A percentile compares a stretch with the other conserved stretches of the same genome.
Evolutionary conservation across 2,113 vertebrate genomes (phyloP).

Genomic region (Conger conger): DNA sequence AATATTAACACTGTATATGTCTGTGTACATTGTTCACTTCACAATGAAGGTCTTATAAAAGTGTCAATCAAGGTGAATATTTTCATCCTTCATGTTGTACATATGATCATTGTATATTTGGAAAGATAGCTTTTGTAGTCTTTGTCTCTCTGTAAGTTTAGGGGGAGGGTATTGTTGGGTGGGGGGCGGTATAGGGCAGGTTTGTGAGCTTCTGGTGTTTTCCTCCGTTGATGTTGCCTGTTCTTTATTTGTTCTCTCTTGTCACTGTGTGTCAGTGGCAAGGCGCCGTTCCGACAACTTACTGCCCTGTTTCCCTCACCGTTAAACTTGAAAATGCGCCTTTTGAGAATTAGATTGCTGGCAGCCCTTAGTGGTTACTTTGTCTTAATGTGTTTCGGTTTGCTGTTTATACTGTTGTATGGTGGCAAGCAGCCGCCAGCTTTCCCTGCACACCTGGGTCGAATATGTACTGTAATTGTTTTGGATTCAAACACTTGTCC

Average conservation of each 20-base stretch:
- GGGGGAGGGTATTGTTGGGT: not conserved
- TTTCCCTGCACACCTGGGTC: too few species aligned
- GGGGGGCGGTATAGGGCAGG: not conserved
- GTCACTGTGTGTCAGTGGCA: not conserved
- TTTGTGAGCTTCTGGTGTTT: not conserved
- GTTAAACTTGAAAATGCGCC: not conserved
- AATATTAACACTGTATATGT: conserved; percentile 90
- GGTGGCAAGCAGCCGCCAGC: conserved; percentile 22
- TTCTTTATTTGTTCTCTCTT: conserved; percentile 9
- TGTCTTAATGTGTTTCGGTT: conserved; percentile 8
- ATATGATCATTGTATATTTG: conserved; percentile 80
- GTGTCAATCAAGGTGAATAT: conserved; percentile 77
- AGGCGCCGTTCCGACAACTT: not conserved
- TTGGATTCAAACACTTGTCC: too few species aligned
- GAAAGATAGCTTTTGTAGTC: conserved; percentile 74
- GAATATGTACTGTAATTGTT: too few species aligned
- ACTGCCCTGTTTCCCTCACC: not conserved
- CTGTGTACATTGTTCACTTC: conserved; percentile 90
- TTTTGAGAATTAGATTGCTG: not conserved
- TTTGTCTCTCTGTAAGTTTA: conserved; percentile 36
- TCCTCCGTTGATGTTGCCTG: not conserved
- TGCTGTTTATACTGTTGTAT: conserved; percentile 49
- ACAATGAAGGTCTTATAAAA: conserved; percentile 67
- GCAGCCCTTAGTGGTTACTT: not conserved
- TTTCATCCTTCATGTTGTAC: conserved; percentile 79